Base-by-base conservation (phyloP, 2,888 invertebrate species). In the Masnerella sp. region DNA sequence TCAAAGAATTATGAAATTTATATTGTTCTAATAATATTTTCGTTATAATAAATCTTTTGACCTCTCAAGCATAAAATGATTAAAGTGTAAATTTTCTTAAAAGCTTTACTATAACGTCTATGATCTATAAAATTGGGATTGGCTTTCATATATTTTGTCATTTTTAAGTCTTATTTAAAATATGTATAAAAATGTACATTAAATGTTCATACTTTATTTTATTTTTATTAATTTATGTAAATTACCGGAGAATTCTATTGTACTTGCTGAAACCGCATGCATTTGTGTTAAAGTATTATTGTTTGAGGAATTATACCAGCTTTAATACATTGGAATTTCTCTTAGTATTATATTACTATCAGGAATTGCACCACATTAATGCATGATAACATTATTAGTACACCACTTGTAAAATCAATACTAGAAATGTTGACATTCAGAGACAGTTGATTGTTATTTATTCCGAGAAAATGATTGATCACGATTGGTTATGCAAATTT, bases 391-490 rank as follows among this genome's bases (percentile, higher is more conserved):
- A 28, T 52, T 52, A 52, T 52, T 38, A 52, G 52, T 38, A 15
- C 14, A 38, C 38, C 38, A 52, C 52, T 52, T 20, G 52, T 52
- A 52, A 4, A 25, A 52, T 52, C 52, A 38, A 52, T 52, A 52
- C n/a, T n/a, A 38, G 15, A 5, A 38, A 52, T 25, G 52, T 52
- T 52, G 38, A 38, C 25, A 25, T 38, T 38, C 52, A 52, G 15
- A 17, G 49, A 52, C 34, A 38, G 52, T 52, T 38, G 52, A 52
- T 38, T 38, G 52, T 52, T 52, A 52, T 52, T 52, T 22, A 51
- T 51, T 51, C 36, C 18, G 14, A 2, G 51, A 51, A 51, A 12
- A 8, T 36, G 34, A 51, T 51, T 36, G 51, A 51, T 51, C 36
- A 51, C 43, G n/a, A n/a, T n/a, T n/a, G n/a, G n/a, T n/a, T n/a